Evolutionary conservation across 2,113 vertebrate species (phyloP).

Genomic region (Tautogolabrus adspersus): DNA sequence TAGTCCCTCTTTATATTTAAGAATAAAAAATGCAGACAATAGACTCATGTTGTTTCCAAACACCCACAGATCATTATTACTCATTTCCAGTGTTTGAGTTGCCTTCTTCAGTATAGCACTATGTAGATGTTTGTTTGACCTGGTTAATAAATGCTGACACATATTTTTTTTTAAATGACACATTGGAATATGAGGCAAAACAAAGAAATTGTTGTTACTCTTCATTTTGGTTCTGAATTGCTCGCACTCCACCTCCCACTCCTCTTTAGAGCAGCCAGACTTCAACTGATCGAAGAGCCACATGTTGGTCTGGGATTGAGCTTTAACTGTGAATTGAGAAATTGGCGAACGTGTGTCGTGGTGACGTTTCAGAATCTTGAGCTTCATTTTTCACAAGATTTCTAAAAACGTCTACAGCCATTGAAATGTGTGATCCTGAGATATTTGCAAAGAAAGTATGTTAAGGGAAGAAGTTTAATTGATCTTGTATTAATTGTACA

Average conservation of each 20-base stretch:
- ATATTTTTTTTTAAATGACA: neutral
- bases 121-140: neutral
- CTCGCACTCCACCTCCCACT: conserved; percentile 1
- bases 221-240: neutral
- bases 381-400: conserved; percentile 12
- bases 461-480: too few relatives aligned
- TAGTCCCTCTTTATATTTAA: neutral
- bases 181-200: neutral
- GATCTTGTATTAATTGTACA: too few relatives aligned
- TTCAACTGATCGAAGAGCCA: conserved; percentile 37
- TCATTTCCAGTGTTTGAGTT: neutral
- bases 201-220: neutral
- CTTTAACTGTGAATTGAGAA: conserved; percentile 20
- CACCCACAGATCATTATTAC: neutral
- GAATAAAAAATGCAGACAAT: conserved; percentile 1
- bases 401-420: neutral
- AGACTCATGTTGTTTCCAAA: neutral
- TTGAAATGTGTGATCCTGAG: neutral
- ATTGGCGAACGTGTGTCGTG: conserved; percentile 13
- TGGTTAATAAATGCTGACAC: neutral
- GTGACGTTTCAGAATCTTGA: conserved; percentile 8
- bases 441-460: neutral
- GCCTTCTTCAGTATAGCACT: neutral
- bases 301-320: conserved; percentile 11
- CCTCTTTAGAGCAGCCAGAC: neutral